Percentiles rank a stretch among this genome's conserved stretches.
Evolutionary conservation across 2,113 vertebrate species (phyloP).

Genomic region (Bufo bufo): DNA sequence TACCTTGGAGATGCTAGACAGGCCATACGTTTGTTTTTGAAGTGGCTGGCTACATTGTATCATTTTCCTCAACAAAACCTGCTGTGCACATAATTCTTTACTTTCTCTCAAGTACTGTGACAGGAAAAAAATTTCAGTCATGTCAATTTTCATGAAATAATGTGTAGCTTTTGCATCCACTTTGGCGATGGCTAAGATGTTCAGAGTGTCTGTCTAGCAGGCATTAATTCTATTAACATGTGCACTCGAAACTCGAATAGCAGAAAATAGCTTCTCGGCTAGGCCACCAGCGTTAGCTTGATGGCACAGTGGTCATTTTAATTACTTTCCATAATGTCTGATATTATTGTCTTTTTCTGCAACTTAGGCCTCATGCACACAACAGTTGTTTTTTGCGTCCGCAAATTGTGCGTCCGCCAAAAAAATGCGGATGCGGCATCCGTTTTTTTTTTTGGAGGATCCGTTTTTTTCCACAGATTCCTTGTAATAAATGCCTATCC

Average conservation of each 20-base stretch:
- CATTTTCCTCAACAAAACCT: conserved; percentile 32
- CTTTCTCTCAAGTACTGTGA: conserved; percentile 1
- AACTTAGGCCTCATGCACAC: background rate
- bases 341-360: background rate
- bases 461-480: too few relatives aligned
- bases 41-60: conserved; percentile 8
- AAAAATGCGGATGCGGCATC: too few relatives aligned
- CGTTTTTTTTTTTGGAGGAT: too few relatives aligned
- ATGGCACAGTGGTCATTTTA: conserved; percentile 2
- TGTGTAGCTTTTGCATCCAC: background rate
- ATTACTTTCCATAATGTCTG: background rate
- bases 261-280: conserved; percentile 9
- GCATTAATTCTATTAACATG: conserved; percentile 8
- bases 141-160: conserved; percentile 23
- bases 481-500: too few relatives aligned
- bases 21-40: conserved; percentile 15
- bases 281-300: background rate
- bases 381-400: too few relatives aligned
- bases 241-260: background rate
- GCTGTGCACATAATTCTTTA: conserved; percentile 13
- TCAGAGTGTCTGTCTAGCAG: background rate
- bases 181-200: background rate
- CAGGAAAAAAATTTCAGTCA: conserved; percentile 16
- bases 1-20: conserved; percentile 43
- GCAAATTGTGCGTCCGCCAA: too few relatives aligned